Evolutionary conservation across 2,888 invertebrate genomes (phyloP).

Genomic region (Melinopterus prodromus): DNA sequence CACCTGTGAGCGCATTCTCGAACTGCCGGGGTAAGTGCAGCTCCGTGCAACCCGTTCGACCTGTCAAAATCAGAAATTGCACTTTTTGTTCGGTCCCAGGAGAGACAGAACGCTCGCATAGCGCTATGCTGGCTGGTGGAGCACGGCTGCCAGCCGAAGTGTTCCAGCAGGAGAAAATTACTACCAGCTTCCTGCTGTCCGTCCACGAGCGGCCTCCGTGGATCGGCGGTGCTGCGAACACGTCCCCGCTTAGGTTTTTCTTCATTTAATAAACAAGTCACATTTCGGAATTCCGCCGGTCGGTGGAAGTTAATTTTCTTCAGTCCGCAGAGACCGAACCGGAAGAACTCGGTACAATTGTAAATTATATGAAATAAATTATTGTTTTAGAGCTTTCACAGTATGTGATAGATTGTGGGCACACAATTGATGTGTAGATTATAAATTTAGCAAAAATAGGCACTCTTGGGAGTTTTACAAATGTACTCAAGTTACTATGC

Average conservation of each 20-base stretch:
- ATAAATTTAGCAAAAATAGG: too few relatives aligned
- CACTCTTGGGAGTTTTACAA: too few relatives aligned
- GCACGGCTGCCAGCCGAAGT: constrained; percentile 11
- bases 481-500: too few relatives aligned
- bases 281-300: neutral
- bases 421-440: too few relatives aligned
- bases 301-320: neutral
- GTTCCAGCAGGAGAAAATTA: constrained; percentile 14
- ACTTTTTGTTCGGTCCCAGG: constrained; percentile 36
- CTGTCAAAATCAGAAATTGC: constrained; percentile 44
- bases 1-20: constrained; percentile 14
- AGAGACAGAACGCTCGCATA: constrained; percentile 12
- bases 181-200: neutral
- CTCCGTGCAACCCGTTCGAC: constrained; percentile 25
- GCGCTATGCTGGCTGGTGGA: neutral
- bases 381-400: too few relatives aligned
- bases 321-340: neutral
- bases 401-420: too few relatives aligned
- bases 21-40: constrained; percentile 6
- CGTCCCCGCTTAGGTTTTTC: constrained; percentile 19
- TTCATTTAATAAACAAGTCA: constrained; percentile 21
- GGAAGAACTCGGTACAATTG: neutral
- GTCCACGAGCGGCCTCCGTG: neutral
- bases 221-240: neutral
- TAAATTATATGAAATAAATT: too few relatives aligned